These are phyloP conservation scores for Cabera pusaria DNA, from an alignment of 2,888 invertebrate species.

Conservation along the genomic window DNA sequence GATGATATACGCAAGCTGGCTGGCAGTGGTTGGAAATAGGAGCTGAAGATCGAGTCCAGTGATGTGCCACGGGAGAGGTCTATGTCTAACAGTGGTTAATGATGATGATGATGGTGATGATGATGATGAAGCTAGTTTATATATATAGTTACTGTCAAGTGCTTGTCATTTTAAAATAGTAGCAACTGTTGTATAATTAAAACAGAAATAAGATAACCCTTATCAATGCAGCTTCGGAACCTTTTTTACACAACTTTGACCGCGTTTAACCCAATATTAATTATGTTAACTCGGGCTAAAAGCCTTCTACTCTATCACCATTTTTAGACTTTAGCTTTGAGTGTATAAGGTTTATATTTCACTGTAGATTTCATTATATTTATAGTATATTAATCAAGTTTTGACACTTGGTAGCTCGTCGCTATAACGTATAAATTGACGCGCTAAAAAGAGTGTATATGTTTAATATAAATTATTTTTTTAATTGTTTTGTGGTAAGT, in stretches of 20 bases:
- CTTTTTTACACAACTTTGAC: constrained; percentile 20
- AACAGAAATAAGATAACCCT: constrained; percentile 6
- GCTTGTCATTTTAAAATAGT: too few relatives aligned
- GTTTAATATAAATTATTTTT: too few relatives aligned
- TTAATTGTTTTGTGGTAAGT: constrained; percentile 4
- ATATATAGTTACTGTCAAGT: too few relatives aligned
- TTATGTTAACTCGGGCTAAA: constrained; percentile 34
- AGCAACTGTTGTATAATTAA: background rate
- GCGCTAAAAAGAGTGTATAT: constrained; percentile 10
- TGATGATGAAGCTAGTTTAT: too few relatives aligned
- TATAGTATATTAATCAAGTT: constrained; percentile 6
- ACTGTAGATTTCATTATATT: background rate
- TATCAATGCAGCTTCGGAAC: background rate
- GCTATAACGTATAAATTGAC: constrained; percentile 14
- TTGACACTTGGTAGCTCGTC: constrained; percentile 10
- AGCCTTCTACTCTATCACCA: constrained; percentile 21
- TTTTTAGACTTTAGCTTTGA: background rate
- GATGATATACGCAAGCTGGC: too few relatives aligned
- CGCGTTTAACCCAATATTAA: constrained; percentile 39
- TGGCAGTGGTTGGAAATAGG: too few relatives aligned
- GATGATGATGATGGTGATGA: too few relatives aligned
- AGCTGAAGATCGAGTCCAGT: too few relatives aligned
- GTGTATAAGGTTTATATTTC: constrained; percentile 1
- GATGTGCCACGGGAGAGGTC: too few relatives aligned
- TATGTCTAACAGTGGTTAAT: too few relatives aligned